These are phyloP conservation scores for Apis dorsata DNA, from an alignment of 1,140 invertebrate genomes.

Conservation along the genomic window DNA sequence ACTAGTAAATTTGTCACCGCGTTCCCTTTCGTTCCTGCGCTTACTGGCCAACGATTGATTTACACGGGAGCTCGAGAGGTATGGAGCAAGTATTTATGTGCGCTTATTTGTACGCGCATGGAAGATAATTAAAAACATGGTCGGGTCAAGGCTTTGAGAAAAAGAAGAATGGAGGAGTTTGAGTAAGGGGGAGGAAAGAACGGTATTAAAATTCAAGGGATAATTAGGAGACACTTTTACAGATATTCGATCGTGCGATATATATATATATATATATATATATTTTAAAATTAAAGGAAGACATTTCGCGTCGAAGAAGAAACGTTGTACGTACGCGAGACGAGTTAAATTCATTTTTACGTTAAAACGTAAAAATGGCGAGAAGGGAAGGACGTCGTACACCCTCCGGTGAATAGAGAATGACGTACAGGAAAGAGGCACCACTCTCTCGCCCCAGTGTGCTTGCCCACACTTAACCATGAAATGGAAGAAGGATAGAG, in stretches of 20 bases:
- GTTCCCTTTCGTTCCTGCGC: slow-evolving; percentile 34
- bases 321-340: background rate
- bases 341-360: slow-evolving; percentile 33
- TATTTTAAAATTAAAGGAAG: too few species aligned
- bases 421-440: slow-evolving; percentile 37
- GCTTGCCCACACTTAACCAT: slow-evolving; percentile 28
- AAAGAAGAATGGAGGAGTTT: background rate
- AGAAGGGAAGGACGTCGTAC: slow-evolving; percentile 23
- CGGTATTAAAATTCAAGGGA: background rate
- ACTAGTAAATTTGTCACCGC: slow-evolving; percentile 63
- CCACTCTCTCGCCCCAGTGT: slow-evolving; percentile 37
- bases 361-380: slow-evolving; percentile 31
- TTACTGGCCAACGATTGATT: slow-evolving; percentile 60
- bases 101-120: slow-evolving; percentile 64
- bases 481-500: slow-evolving; percentile 39
- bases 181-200: too few species aligned
- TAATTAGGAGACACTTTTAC: too few species aligned
- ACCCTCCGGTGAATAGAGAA: slow-evolving; percentile 49
- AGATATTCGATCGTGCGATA: too few species aligned
- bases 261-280: too few species aligned
- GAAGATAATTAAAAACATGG: slow-evolving; percentile 65
- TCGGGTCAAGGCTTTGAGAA: slow-evolving; percentile 63
- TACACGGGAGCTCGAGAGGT: slow-evolving; percentile 48
- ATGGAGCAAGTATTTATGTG: slow-evolving; percentile 56
- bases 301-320: too few species aligned